Base-by-base conservation (phyloP, 2,797 vertebrate genomes). In the Hyperoplus immaculatus region DNA sequence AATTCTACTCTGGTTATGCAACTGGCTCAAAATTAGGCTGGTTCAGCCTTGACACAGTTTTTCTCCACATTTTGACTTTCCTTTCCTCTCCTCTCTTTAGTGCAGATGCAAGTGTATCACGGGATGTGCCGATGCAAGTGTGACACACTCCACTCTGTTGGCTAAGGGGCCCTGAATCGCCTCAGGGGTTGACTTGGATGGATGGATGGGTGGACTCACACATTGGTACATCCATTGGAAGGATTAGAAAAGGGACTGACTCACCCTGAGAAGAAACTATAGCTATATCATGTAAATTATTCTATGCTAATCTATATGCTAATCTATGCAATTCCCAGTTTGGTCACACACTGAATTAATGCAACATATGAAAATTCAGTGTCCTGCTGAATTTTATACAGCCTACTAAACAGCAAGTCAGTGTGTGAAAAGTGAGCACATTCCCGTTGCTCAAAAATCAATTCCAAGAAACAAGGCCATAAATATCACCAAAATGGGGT, bases 281-380 rank as follows among this genome's bases (percentile, higher is more conserved):
- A 15, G 3, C 46, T 72, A 43, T 65, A 77, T 15, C 10, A 51
- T 60, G 36, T 56, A 66, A 67, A 77, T 68, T 41, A 58, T 51
- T 57, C 58, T 66, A 84, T 84, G 73, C 70, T 78, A 67, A 79
- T 81, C 47, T 61, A 59, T 70, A 84, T 84, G 73, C 70, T 78
- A 67, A 79, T 81, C 47, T 61, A 59, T 70, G 41, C 71, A 58
- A 59, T 45, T 53, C 13, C 21, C 66, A 45, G 55, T 62, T 51
- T 79, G 69, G 57, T 57, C 36, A 53, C 12, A 54, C 46, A 67
- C 29, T 69, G 41, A 80, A 70, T 66, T 51, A 55, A 79, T 72
- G 65, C 62, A 62, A 78, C 56, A 68, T 39, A 72, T 82, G 77
- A 75, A 83, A 49, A 65, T 84, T 61, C 84, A 73, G 80, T 78